Percentiles rank a stretch among this genome's conserved stretches.
Evolutionary conservation across 1,140 invertebrate species (phyloP).

Genomic region (Drosophila lacteicornis): DNA sequence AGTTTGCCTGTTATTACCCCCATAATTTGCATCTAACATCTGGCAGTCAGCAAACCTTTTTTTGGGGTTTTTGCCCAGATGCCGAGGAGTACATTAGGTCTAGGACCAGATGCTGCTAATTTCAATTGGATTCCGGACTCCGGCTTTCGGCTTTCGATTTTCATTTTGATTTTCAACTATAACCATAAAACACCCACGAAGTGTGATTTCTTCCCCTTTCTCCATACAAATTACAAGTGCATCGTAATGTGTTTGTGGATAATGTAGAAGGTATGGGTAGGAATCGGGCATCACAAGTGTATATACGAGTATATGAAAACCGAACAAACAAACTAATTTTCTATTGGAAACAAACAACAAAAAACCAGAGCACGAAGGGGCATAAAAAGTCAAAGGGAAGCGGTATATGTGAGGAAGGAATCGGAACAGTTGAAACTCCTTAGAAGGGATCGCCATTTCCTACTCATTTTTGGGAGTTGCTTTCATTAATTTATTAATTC

Average conservation of each 20-base stretch:
- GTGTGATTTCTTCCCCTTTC: neutral
- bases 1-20: slow-evolving; percentile 3
- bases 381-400: slow-evolving; percentile 28
- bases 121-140: slow-evolving; percentile 5
- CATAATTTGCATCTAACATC: slow-evolving; percentile 27
- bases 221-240: slow-evolving; percentile 7
- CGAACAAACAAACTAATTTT: slow-evolving; percentile 60
- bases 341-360: slow-evolving; percentile 41
- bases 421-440: neutral
- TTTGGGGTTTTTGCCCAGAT: slow-evolving; percentile 2
- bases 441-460: neutral
- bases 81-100: neutral
- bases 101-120: slow-evolving; percentile 23
- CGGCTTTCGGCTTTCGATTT: neutral
- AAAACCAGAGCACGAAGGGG: neutral
- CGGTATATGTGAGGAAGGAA: neutral
- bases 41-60: slow-evolving; percentile 16
- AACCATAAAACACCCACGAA: slow-evolving; percentile 17
- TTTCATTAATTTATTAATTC: neutral
- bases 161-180: neutral
- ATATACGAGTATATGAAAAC: neutral
- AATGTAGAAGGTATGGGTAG: neutral
- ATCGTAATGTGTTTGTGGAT: neutral
- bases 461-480: neutral
- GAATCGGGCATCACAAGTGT: neutral